Conservation (phyloP, 2,888 invertebrate species). For the Drosophila trichaetosa region DNA sequence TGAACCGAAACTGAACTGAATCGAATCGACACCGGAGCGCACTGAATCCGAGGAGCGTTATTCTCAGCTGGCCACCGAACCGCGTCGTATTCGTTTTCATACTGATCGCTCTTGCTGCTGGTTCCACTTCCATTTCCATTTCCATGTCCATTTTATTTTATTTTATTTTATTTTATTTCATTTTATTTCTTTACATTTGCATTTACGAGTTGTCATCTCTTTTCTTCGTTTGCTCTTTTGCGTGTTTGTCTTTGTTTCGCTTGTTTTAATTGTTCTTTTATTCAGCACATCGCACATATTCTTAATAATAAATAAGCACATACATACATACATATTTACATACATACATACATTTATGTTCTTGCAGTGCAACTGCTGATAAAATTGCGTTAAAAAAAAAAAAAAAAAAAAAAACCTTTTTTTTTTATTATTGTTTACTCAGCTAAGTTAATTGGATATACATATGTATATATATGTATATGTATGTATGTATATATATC, state of each 20-base stretch:
- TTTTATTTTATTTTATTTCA: conserved; percentile 5
- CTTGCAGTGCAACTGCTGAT: conserved; percentile 31
- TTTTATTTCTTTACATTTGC: conserved; percentile 18
- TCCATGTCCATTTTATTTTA: conserved; percentile 14
- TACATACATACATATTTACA: background rate
- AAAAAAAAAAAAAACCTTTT: conserved; percentile 5
- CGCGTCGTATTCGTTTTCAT: conserved; percentile 31
- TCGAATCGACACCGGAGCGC: background rate
- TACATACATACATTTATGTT: conserved; percentile 5
- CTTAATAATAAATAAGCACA: background rate
- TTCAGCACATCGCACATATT: background rate
- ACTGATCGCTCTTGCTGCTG: conserved; percentile 29
- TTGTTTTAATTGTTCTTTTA: conserved; percentile 12
- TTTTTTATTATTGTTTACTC: conserved; percentile 29
- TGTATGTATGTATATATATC: background rate
- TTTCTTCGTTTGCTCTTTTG: background rate
- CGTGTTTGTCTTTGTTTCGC: conserved; percentile 16
- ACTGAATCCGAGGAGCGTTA: conserved; percentile 7
- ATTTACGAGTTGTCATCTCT: conserved; percentile 29
- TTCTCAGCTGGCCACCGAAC: conserved; percentile 21
- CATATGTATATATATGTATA: background rate
- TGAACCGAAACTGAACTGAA: background rate
- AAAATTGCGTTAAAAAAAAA: conserved; percentile 45
- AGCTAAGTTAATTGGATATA: conserved; percentile 29
- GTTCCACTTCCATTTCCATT: conserved; percentile 5